A percentile compares a stretch with the other conserved stretches of the same genome.
These are phyloP conservation scores for Brachyrhaphis roseni DNA, from an alignment of 2,797 vertebrate species.

Conservation along the genomic window DNA sequence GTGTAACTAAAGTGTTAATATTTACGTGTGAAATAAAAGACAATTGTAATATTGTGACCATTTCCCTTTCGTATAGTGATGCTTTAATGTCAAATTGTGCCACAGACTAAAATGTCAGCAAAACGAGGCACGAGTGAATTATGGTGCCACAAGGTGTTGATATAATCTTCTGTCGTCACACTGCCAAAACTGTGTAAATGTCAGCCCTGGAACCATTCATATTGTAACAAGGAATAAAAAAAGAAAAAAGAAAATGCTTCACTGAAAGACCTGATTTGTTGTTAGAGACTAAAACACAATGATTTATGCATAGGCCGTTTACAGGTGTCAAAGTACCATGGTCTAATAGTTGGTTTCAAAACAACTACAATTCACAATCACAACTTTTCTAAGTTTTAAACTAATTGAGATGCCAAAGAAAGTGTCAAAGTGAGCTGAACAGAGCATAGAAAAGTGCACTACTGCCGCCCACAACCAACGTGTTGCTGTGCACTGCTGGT, in stretches of 20 bases:
- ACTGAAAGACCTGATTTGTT: slow-evolving; percentile 35
- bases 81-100: slow-evolving; percentile 63
- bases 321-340: background rate
- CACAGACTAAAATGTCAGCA: slow-evolving; percentile 35
- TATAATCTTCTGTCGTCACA: slow-evolving; percentile 47
- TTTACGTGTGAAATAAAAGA: slow-evolving; percentile 79
- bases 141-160: slow-evolving; percentile 30
- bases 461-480: background rate
- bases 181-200: slow-evolving; percentile 60
- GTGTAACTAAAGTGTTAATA: slow-evolving; percentile 81
- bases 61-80: slow-evolving; percentile 46
- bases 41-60: slow-evolving; percentile 62
- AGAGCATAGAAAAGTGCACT: background rate
- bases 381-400: background rate
- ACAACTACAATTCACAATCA: background rate
- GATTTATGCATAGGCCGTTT: background rate
- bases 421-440: background rate
- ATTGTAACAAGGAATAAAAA: slow-evolving; percentile 36
- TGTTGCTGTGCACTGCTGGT: background rate
- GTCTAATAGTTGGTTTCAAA: background rate
- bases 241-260: slow-evolving; percentile 51
- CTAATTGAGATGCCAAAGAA: background rate
- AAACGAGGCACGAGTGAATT: slow-evolving; percentile 26
- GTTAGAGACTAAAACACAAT: background rate
- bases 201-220: slow-evolving; percentile 45